Conservation (phyloP, 2,888 invertebrate genomes). For the Pachymerium ferrugineum region DNA sequence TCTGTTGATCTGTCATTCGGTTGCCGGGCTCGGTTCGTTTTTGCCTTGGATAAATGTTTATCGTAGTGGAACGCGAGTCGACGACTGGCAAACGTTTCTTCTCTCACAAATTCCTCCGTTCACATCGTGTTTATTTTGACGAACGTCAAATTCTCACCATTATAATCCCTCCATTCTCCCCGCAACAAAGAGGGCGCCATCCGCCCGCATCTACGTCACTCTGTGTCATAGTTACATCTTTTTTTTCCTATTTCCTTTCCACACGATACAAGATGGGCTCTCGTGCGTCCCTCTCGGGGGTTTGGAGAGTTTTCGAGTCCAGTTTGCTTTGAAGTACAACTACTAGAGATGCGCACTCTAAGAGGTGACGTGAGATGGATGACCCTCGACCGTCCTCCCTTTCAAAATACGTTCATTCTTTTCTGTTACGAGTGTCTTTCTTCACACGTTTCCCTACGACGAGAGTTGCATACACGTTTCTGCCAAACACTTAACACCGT, state of each 20-base stretch:
- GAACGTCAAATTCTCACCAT: too few species aligned
- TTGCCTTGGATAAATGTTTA: constrained; percentile 2
- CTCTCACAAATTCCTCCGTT: not conserved
- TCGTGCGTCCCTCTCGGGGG: not conserved
- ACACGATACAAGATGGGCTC: too few species aligned
- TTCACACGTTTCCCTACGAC: not conserved
- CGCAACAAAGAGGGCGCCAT: too few species aligned
- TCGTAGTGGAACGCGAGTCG: not conserved
- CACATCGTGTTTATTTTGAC: not conserved
- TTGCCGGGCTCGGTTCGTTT: not conserved
- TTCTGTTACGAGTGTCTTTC: not conserved
- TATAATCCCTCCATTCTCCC: too few species aligned
- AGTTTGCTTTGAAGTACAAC: not conserved
- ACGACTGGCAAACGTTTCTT: not conserved
- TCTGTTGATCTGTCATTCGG: not conserved
- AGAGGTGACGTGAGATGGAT: not conserved
- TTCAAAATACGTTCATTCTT: not conserved
- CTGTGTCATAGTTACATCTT: not conserved
- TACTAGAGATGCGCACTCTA: not conserved
- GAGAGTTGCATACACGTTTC: not conserved
- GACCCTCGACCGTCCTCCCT: not conserved
- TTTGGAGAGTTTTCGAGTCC: not conserved
- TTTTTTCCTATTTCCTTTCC: not conserved
- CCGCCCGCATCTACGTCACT: not conserved
- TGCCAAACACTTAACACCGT: not conserved